phyloP scores from a whole-genome alignment of 2,797 vertebrate genomes.

The Myotis findleyi region DNA sequence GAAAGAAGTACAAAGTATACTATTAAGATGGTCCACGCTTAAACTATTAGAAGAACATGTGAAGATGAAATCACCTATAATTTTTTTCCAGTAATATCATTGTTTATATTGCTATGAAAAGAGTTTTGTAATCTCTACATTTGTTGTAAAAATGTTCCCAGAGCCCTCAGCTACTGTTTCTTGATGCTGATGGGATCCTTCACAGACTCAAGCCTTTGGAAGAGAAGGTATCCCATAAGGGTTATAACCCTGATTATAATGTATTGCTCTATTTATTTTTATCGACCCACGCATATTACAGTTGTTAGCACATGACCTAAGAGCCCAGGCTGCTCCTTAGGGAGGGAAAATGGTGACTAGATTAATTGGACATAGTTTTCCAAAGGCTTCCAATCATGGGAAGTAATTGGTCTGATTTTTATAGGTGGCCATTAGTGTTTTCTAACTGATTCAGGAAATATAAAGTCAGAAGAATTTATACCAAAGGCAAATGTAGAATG shows the following conservation, averaged over 20 bases:
- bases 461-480: background rate
- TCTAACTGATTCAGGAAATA: background rate
- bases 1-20: background rate
- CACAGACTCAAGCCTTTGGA: background rate
- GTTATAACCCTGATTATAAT: background rate
- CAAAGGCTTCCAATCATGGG: background rate
- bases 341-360: background rate
- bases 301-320: background rate
- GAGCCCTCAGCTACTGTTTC: background rate
- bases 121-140: background rate
- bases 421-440: background rate
- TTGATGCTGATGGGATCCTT: background rate
- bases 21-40: background rate
- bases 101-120: background rate
- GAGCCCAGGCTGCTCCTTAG: background rate
- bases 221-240: background rate
- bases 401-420: background rate
- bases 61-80: background rate
- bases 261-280: background rate
- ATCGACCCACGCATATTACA: background rate
- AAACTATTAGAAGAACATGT: background rate
- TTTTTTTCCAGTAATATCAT: background rate
- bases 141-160: slow-evolving; percentile 3
- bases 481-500: background rate
- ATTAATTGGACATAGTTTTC: background rate